Evolutionary conservation across 2,797 vertebrate genomes (phyloP), one percentile per base, ranked within the genome.

Genomic region (Micrastur ruficollis): DNA sequence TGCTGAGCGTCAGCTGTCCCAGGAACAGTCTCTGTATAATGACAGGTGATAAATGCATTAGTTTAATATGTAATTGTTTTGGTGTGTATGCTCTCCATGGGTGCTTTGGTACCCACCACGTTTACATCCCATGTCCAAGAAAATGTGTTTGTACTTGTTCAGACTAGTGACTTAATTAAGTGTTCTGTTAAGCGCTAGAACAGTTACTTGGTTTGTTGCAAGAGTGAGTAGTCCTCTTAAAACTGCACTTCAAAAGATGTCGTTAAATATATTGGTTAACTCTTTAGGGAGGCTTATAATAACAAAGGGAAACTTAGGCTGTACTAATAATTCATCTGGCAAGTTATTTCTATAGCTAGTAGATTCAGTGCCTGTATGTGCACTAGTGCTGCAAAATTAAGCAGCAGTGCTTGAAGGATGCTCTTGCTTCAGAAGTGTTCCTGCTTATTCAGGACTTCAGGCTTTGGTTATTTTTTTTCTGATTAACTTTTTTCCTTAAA

Each of bases 141-240:
- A 96, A 89, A 78, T 89, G 23, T 67, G 87, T 90, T 90, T 80
- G 76, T 89, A 94, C 95, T 93, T 94, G 94, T 94, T 90, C 83
- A 94, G 95, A 68, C 81, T 71, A 44, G 92, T 85, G 80, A 32
- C 73, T 92, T 96, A 94, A 95, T 96, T 85, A 84, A 80, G 17
- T 17, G 44, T 76, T 55, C 71, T 94, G 67, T 50, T 87, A n/a
- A 93, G 53, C 2, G 1, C 71, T 91, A 8, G 4, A 93, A 93
- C 90, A 92, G 90, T 94, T 95, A 87, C 86, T 62, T 62, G 58
- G 49, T 68, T 94, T 91, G 53, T 42, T 95, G 6, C 27, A 59
- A 71, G 70, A 86, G 52, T 11, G 40, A 93, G 72, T 83, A 87
- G 56, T 47, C 49, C 65, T 95, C 78, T 86, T 85, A 47, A 89